Evolutionary conservation across 2,888 invertebrate genomes (phyloP).

Genomic region (Sepiola atlantica): DNA sequence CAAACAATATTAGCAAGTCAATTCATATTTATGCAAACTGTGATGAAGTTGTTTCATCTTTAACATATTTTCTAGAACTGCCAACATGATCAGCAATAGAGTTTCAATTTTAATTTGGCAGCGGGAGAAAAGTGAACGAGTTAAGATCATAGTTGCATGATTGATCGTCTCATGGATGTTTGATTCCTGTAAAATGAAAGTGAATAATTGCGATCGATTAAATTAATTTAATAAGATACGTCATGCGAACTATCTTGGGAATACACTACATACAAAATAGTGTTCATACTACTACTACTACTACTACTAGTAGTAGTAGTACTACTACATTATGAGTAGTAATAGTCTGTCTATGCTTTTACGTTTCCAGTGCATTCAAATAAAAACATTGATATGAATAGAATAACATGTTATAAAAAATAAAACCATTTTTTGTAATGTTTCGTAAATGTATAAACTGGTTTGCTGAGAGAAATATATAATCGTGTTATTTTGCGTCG

Average conservation of each 20-base stretch:
- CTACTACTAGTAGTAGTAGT: neutral
- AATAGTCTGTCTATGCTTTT: neutral
- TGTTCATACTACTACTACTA: neutral
- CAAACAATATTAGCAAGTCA: neutral
- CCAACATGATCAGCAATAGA: neutral
- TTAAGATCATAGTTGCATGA: neutral
- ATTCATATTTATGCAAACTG: neutral
- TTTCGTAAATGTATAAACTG: too few species aligned
- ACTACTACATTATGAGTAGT: neutral
- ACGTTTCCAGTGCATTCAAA: neutral
- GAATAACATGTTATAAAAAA: neutral
- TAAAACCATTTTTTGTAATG: too few species aligned
- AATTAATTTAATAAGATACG: slow-evolving; percentile 12
- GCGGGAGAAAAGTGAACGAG: neutral
- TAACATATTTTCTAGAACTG: neutral
- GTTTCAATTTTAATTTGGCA: neutral
- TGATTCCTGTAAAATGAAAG: neutral
- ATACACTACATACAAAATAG: neutral
- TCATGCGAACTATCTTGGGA: neutral
- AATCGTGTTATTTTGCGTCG: too few species aligned
- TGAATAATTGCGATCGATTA: neutral
- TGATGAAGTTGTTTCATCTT: neutral
- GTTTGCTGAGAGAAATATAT: too few species aligned
- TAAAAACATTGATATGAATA: neutral
- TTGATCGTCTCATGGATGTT: neutral